These are phyloP conservation scores for Caenorhabditis wallacei DNA, from an alignment of 2,888 invertebrate species.

Conservation along the genomic window DNA sequence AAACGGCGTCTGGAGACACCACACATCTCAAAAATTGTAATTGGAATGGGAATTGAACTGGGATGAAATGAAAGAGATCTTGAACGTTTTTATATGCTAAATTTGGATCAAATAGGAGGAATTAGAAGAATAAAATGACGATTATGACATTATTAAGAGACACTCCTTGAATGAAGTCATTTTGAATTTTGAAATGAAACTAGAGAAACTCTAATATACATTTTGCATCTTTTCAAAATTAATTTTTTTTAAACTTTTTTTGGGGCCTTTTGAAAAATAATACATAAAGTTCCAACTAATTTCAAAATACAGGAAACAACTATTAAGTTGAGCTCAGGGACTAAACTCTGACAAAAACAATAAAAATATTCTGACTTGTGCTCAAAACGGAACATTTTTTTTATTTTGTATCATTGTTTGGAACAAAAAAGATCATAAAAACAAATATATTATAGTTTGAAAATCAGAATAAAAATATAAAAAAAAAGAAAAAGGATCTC, in stretches of 20 bases:
- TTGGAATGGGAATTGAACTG: conserved; percentile 5
- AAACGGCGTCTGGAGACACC: neutral
- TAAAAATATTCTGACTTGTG: conserved; percentile 15
- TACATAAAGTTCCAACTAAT: too few species aligned
- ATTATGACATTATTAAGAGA: neutral
- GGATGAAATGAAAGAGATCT: neutral
- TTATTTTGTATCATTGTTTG: neutral
- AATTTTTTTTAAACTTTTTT: too few species aligned
- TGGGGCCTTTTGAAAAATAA: too few species aligned
- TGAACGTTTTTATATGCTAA: neutral
- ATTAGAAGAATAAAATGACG: neutral
- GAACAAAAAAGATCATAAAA: conserved; percentile 18
- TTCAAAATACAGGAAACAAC: too few species aligned
- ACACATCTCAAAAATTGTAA: conserved; percentile 8
- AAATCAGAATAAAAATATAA: neutral
- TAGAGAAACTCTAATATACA: too few species aligned
- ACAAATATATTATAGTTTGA: conserved; percentile 15
- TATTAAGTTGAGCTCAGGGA: neutral
- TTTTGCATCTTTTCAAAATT: too few species aligned
- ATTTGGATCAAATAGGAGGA: neutral
- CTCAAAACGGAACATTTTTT: neutral
- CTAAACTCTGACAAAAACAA: neutral
- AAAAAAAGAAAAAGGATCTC: neutral
- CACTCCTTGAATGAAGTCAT: neutral
- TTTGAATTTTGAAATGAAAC: neutral